Percentiles rank a stretch among this genome's conserved stretches.
phyloP scores from a whole-genome alignment of 2,888 invertebrate species.

The Cerceris ruficornis region DNA sequence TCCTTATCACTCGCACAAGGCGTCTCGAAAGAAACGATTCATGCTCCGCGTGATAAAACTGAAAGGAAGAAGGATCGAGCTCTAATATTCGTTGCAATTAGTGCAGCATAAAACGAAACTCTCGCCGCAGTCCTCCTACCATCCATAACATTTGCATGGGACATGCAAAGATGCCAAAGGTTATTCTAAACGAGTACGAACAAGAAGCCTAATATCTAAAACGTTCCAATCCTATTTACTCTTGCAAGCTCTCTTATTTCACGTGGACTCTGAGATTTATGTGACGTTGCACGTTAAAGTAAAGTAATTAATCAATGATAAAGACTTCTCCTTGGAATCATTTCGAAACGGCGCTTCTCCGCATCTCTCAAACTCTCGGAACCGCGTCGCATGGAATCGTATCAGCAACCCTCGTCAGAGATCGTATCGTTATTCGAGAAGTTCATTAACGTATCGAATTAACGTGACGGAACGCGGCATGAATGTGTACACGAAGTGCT shows the following conservation, averaged over 20 bases:
- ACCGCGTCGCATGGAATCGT: too few species aligned
- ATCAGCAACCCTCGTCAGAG: too few species aligned
- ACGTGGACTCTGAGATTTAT: constrained; percentile 43
- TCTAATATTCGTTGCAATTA: constrained; percentile 22
- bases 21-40: constrained; percentile 23
- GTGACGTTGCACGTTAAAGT: constrained; percentile 32
- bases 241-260: constrained; percentile 44
- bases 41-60: constrained; percentile 24
- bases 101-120: constrained; percentile 12
- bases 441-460: too few species aligned
- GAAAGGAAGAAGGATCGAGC: constrained; percentile 6
- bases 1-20: background rate
- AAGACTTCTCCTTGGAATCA: background rate
- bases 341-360: background rate
- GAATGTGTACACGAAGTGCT: background rate
- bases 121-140: background rate
- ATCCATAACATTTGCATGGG: constrained; percentile 10
- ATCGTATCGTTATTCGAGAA: too few species aligned
- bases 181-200: constrained; percentile 31
- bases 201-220: constrained; percentile 27
- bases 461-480: background rate
- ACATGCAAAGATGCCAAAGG: constrained; percentile 42
- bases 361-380: too few species aligned
- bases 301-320: background rate
- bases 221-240: constrained; percentile 37